These are phyloP conservation scores for Leptestheria dahalacensis DNA, from an alignment of 1,140 invertebrate genomes.

Conservation along the genomic window DNA sequence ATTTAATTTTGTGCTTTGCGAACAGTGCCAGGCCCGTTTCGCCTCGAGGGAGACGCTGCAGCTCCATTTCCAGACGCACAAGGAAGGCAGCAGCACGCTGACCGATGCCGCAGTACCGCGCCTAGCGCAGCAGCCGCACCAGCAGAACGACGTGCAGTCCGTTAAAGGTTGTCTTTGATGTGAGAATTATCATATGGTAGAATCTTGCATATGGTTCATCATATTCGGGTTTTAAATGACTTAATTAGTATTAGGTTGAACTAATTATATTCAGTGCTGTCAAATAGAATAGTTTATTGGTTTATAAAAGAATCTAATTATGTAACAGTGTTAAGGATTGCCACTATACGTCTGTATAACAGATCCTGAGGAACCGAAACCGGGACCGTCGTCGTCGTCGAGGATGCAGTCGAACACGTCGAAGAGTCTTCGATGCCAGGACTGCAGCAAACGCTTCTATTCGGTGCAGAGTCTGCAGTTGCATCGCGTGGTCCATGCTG, in stretches of 20 bases:
- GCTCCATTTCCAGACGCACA: slow-evolving; percentile 52
- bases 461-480: background rate
- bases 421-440: background rate
- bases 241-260: too few species aligned
- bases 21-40: slow-evolving; percentile 47
- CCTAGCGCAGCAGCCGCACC: background rate
- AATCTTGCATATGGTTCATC: too few species aligned
- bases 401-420: background rate
- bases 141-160: background rate
- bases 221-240: too few species aligned
- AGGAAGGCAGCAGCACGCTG: slow-evolving; percentile 30
- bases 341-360: background rate
- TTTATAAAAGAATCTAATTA: too few species aligned
- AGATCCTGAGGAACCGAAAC: background rate
- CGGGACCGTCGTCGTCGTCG: background rate
- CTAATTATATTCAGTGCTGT: too few species aligned
- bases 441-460: background rate
- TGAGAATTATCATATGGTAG: too few species aligned
- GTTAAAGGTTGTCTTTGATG: too few species aligned
- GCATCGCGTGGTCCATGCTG: background rate
- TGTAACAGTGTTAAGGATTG: too few species aligned
- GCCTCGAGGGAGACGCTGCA: slow-evolving; percentile 60
- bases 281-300: too few species aligned
- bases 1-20: slow-evolving; percentile 27
- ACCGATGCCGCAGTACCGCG: background rate